Conservation (phyloP, 2,797 vertebrate genomes). For the Pipistrellus kuhlii region DNA sequence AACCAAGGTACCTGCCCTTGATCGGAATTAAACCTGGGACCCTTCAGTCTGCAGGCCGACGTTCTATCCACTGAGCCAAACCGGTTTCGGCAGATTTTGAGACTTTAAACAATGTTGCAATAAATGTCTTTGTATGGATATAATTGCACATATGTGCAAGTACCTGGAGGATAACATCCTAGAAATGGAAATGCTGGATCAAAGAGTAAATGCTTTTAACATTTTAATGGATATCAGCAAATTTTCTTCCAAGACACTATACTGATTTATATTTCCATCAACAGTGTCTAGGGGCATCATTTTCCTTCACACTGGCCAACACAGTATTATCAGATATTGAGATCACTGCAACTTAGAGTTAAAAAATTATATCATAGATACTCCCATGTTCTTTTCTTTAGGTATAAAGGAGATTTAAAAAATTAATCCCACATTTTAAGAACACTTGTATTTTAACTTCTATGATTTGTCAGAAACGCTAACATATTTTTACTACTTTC, state of each 20-base stretch:
- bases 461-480: background rate
- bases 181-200: background rate
- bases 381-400: background rate
- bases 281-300: background rate
- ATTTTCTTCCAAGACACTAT: background rate
- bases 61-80: too few relatives aligned
- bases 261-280: background rate
- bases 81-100: background rate
- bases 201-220: background rate
- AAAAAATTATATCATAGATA: background rate
- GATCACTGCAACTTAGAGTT: background rate
- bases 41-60: too few relatives aligned
- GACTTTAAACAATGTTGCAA: conserved; percentile 20
- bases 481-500: conserved; percentile 25
- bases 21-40: rapidly evolving
- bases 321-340: background rate
- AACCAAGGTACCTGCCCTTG: too few relatives aligned
- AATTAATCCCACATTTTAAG: background rate
- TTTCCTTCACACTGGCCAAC: background rate
- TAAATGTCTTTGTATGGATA: background rate
- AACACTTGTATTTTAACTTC: conserved; percentile 7
- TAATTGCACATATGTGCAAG: background rate
- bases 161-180: background rate
- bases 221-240: background rate
- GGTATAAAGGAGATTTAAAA: background rate